These are phyloP conservation scores for Diachasmimorpha longicaudata DNA, from an alignment of 1,140 invertebrate species.

Conservation along the genomic window DNA sequence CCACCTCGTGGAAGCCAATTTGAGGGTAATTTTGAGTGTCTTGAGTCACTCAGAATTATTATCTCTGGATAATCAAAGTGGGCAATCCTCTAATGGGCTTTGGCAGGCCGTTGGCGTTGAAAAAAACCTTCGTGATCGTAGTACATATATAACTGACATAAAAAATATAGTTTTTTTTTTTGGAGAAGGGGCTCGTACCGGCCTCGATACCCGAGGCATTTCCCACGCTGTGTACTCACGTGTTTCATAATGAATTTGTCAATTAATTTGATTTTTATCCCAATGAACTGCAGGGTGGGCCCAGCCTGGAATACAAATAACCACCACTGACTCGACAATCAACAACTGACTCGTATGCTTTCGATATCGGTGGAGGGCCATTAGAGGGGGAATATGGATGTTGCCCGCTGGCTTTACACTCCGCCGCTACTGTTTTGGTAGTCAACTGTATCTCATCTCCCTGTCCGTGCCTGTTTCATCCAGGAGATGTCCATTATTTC, in stretches of 20 bases:
- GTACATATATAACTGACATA: not conserved
- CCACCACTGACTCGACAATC: not conserved
- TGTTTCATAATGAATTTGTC: not conserved
- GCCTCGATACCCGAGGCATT: not conserved
- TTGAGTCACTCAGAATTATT: conserved; percentile 9
- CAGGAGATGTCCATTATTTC: not conserved
- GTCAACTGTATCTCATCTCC: not conserved
- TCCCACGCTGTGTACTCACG: conserved; percentile 6
- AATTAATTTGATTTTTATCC: conserved; percentile 6
- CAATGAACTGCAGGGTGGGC: not conserved
- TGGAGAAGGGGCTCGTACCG: not conserved
- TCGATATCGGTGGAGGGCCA: not conserved
- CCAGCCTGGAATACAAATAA: conserved; percentile 4
- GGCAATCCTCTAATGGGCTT: not conserved
- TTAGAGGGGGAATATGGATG: conserved; percentile 8
- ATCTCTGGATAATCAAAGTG: conserved; percentile 30
- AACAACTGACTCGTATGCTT: not conserved
- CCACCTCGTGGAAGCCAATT: conserved; percentile 34
- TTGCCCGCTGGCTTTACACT: not conserved
- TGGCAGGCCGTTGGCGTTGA: not conserved
- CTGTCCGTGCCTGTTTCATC: not conserved
- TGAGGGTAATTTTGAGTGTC: conserved; percentile 36
- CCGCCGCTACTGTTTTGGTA: not conserved
- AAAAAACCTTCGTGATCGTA: not conserved
- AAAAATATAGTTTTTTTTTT: not conserved